A percentile compares a stretch with the other conserved stretches of the same genome.
These are phyloP conservation scores for Drosophila vallismaia DNA, from an alignment of 2,888 invertebrate species.

Conservation along the genomic window DNA sequence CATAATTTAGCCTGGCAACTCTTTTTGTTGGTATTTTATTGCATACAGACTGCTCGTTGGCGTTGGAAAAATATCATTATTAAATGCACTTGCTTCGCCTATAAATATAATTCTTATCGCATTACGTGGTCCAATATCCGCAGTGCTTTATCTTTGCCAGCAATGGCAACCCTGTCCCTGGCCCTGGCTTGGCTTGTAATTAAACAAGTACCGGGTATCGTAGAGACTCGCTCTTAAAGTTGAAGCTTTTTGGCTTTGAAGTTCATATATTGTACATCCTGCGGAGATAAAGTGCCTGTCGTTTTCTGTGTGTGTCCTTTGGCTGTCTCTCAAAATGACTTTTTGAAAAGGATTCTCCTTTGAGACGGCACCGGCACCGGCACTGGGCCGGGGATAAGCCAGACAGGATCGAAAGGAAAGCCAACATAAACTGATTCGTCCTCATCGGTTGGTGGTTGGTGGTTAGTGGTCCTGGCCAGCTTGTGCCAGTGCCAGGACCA, in stretches of 20 bases:
- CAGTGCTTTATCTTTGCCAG: conserved; percentile 32
- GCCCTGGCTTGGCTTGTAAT: conserved; percentile 45
- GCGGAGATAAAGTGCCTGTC: background rate
- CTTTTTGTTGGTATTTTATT: conserved; percentile 25
- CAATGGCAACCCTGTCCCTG: background rate
- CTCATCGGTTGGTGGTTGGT: background rate
- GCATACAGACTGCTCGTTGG: conserved; percentile 35
- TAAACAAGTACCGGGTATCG: conserved; percentile 20
- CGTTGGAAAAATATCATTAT: conserved; percentile 42
- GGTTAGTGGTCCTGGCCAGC: background rate
- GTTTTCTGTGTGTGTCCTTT: conserved; percentile 4
- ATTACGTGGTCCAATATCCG: conserved; percentile 33
- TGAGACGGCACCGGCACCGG: background rate
- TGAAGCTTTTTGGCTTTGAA: background rate
- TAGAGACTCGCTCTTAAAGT: background rate
- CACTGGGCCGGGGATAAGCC: background rate
- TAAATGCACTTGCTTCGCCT: conserved; percentile 49
- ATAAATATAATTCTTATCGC: conserved; percentile 50
- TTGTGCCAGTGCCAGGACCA: background rate
- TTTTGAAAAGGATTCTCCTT: conserved; percentile 6
- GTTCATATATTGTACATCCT: background rate
- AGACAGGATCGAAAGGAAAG: conserved; percentile 12
- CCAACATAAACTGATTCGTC: conserved; percentile 23
- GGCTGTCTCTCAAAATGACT: conserved; percentile 26
- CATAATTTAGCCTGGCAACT: conserved; percentile 44